phyloP scores from a whole-genome alignment of 2,797 vertebrate genomes.

The Peromyscus attwateri region DNA sequence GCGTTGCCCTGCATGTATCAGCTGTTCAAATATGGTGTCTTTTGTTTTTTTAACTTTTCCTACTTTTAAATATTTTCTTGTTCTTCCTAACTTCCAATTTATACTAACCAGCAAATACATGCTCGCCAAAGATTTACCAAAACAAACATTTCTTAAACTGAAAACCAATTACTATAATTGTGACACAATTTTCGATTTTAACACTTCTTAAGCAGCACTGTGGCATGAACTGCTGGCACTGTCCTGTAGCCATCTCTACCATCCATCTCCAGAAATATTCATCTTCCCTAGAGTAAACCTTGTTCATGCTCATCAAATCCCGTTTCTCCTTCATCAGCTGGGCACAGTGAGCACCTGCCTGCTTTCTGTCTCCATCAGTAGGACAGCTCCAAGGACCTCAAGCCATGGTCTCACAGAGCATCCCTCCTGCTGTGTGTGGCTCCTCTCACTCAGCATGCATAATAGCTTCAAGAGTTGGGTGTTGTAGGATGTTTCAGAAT shows the following conservation, averaged over 20 bases:
- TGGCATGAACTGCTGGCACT: not conserved
- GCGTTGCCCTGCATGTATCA: not conserved
- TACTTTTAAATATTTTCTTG: not conserved
- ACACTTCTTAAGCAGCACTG: not conserved
- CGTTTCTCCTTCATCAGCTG: accelerated
- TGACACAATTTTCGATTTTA: not conserved
- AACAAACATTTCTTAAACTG: not conserved
- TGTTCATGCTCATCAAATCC: not conserved
- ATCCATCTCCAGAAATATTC: not conserved
- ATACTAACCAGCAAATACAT: not conserved
- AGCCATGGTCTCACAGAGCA: not conserved
- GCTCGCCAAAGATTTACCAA: not conserved
- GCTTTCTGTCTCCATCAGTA: not conserved
- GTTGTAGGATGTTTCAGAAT: not conserved
- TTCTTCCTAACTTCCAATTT: not conserved
- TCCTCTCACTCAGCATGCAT: not conserved
- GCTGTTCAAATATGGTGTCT: not conserved
- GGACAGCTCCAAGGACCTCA: not conserved
- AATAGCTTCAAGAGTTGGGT: not conserved
- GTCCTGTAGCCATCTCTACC: accelerated
- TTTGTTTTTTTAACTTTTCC: not conserved
- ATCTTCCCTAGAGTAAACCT: not conserved
- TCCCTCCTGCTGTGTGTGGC: not conserved
- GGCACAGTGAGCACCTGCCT: not conserved
- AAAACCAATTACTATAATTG: not conserved